These are phyloP conservation scores for Aricia agestis DNA, from an alignment of 1,140 invertebrate genomes.

Conservation along the genomic window DNA sequence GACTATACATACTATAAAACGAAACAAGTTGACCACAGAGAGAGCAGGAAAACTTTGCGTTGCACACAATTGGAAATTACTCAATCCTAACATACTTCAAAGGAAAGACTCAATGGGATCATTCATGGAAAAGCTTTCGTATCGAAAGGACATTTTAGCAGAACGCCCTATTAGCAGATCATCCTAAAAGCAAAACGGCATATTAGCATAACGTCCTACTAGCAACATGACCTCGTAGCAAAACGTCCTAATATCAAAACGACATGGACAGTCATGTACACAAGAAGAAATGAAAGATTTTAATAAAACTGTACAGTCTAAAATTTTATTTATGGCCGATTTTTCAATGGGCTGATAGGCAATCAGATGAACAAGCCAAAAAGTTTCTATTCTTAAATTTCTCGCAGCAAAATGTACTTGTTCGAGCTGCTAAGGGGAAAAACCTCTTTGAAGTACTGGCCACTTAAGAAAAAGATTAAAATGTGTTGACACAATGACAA, in stretches of 20 bases:
- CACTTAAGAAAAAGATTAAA: conserved; percentile 11
- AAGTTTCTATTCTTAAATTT: not conserved
- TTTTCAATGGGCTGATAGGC: conserved; percentile 5
- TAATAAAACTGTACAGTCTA: not conserved
- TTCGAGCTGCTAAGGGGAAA: conserved; percentile 6
- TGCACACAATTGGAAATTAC: no score
- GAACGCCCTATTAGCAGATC: no score
- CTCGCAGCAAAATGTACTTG: conserved; percentile 2
- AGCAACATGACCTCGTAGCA: not conserved
- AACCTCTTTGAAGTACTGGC: conserved; percentile 7
- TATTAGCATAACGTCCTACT: not conserved
- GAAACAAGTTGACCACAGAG: no score
- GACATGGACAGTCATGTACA: conserved; percentile 10
- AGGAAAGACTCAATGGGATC: no score
- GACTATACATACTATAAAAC: no score
- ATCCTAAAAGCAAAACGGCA: no score
- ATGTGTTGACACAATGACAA: conserved; percentile 10
- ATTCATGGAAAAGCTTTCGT: no score
- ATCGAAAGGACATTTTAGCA: no score
- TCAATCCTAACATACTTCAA: no score
- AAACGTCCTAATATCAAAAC: conserved; percentile 6
- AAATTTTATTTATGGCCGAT: conserved; percentile 6
- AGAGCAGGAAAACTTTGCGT: no score
- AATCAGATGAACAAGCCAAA: conserved; percentile 3
- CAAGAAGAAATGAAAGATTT: conserved; percentile 11